Conservation (phyloP, 2,113 vertebrate genomes). For the Podiceps cristatus region DNA sequence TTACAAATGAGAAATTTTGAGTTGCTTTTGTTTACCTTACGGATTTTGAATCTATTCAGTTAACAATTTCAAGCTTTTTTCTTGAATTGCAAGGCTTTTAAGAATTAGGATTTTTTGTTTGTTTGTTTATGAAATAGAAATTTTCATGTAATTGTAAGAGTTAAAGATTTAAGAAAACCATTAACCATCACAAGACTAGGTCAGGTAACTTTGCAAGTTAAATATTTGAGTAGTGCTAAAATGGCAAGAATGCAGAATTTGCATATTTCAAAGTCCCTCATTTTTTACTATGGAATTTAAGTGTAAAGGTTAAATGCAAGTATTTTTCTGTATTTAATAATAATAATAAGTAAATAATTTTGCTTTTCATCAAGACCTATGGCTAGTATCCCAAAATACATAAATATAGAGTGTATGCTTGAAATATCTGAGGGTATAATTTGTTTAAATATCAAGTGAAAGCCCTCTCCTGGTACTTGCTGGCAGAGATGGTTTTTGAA, state of each 20-base stretch:
- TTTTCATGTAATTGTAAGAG: background rate
- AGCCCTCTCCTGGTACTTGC: slow-evolving; percentile 70
- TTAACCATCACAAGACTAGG: background rate
- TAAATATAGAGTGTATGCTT: slow-evolving; percentile 53
- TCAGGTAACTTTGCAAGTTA: background rate
- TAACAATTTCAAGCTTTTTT: background rate
- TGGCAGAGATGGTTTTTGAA: slow-evolving; percentile 73
- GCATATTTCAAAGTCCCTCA: background rate
- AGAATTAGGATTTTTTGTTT: background rate
- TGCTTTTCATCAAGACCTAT: slow-evolving; percentile 43
- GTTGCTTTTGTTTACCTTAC: background rate
- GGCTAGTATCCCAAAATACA: slow-evolving; percentile 46
- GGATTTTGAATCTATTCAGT: background rate
- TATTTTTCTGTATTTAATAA: background rate
- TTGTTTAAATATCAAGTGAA: slow-evolving; percentile 68
- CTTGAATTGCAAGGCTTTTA: background rate
- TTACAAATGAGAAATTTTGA: background rate
- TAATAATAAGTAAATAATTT: background rate
- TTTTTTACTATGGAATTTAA: background rate
- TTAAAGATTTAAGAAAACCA: background rate
- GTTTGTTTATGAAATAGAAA: background rate
- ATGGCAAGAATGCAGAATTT: background rate
- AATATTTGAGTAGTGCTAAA: background rate
- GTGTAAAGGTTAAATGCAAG: background rate
- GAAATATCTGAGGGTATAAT: slow-evolving; percentile 66